Conservation (phyloP, 2,888 invertebrate genomes). For the Meiosimyza decipiens region DNA sequence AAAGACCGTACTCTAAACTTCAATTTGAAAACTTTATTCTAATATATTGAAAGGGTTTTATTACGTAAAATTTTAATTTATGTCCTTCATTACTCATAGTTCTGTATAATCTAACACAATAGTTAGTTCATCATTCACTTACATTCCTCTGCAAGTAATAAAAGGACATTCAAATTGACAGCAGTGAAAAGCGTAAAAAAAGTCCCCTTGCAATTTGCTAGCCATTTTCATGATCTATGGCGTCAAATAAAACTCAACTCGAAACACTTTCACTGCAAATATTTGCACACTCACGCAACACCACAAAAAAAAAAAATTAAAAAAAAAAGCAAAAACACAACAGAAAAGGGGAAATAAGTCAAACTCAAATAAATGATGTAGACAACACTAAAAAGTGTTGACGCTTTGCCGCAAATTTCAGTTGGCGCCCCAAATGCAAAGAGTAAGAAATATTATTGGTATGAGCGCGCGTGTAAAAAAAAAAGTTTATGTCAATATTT, state of each 20-base stretch:
- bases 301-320: background rate
- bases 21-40: too few species aligned
- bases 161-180: constrained; percentile 23
- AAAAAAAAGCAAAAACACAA: background rate
- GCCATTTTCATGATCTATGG: constrained; percentile 18
- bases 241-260: constrained; percentile 26
- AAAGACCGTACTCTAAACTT: too few species aligned
- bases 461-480: background rate
- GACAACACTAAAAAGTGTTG: background rate
- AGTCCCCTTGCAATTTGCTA: background rate
- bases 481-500: constrained; percentile 35
- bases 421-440: background rate
- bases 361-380: background rate
- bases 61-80: too few species aligned
- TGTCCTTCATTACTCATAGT: too few species aligned
- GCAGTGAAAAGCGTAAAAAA: background rate
- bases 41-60: too few species aligned
- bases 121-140: background rate
- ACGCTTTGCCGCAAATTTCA: background rate
- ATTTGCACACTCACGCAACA: constrained; percentile 7
- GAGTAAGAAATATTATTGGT: background rate
- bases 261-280: constrained; percentile 28
- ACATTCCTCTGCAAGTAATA: constrained; percentile 2
- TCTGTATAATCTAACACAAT: background rate
- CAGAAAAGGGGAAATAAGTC: background rate